A percentile compares a stretch with the other conserved stretches of the same genome.
These are phyloP conservation scores for Scaptodrosophila latifasciaeformis DNA, from an alignment of 2,888 invertebrate species.

Conservation along the genomic window DNA sequence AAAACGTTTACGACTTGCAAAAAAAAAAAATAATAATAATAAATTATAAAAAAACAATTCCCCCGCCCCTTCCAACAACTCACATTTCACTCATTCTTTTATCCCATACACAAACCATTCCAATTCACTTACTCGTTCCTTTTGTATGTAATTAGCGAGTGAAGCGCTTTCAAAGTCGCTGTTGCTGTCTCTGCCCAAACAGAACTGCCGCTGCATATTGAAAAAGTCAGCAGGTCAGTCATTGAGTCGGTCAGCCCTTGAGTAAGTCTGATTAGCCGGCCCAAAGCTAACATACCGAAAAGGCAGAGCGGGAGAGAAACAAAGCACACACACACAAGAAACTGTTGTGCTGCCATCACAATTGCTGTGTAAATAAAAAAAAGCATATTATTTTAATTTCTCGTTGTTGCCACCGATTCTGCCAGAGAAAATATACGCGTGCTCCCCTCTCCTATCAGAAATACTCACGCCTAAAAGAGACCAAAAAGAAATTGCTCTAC, in stretches of 20 bases:
- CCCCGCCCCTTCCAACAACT: background rate
- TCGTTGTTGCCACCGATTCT: conserved; percentile 29
- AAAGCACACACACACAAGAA: background rate
- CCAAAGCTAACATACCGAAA: too few relatives aligned
- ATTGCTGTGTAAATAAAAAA: conserved; percentile 16
- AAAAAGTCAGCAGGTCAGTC: conserved; percentile 9
- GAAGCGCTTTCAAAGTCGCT: too few relatives aligned
- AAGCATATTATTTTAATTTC: conserved; percentile 3
- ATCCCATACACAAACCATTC: conserved; percentile 17
- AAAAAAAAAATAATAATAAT: too few relatives aligned
- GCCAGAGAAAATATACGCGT: too few relatives aligned
- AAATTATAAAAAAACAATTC: conserved; percentile 1
- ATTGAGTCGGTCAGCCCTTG: conserved; percentile 42
- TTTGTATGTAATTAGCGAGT: background rate
- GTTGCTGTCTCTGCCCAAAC: background rate
- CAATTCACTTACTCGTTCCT: background rate
- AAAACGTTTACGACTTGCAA: background rate
- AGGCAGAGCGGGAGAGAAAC: background rate
- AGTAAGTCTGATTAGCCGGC: conserved; percentile 64
- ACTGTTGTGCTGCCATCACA: background rate
- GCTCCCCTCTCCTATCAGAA: too few relatives aligned
- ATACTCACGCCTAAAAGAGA: too few relatives aligned
- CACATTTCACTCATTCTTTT: conserved; percentile 4
- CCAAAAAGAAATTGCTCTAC: too few relatives aligned
- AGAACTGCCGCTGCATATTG: conserved; percentile 10